Conservation (phyloP, 2,888 invertebrate genomes). For the Saturnia japonica region DNA sequence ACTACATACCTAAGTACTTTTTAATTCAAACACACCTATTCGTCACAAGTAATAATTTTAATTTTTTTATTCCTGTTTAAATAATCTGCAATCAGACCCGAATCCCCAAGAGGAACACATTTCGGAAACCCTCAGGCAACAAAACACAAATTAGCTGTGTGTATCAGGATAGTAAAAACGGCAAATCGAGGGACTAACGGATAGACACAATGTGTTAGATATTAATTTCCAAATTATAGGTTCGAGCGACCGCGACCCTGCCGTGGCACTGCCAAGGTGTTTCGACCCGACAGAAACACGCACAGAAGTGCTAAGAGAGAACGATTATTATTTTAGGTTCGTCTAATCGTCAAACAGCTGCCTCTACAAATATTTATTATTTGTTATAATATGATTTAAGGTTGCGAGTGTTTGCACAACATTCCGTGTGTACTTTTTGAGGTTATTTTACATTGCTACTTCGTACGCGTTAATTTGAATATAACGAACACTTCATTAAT, state of each 20-base stretch:
- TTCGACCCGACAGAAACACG: constrained; percentile 67
- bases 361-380: constrained; percentile 79
- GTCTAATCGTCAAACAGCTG: constrained; percentile 73
- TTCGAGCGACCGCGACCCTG: constrained; percentile 43
- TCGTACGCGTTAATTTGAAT: too few species aligned
- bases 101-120: neutral
- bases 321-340: constrained; percentile 74
- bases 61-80: neutral
- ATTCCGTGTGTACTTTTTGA: constrained; percentile 11
- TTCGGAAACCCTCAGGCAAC: constrained; percentile 42
- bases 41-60: neutral
- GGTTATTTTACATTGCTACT: neutral
- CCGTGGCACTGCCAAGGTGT: constrained; percentile 59
- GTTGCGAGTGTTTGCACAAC: constrained; percentile 26
- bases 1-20: too few species aligned
- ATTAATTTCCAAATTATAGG: constrained; percentile 80
- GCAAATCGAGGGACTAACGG: constrained; percentile 69
- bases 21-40: neutral
- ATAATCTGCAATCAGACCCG: neutral
- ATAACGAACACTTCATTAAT: too few species aligned
- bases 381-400: constrained; percentile 51
- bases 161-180: constrained; percentile 73
- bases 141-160: constrained; percentile 67
- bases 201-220: constrained; percentile 80
- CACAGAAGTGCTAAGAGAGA: constrained; percentile 77